Percentiles rank a stretch among this genome's conserved stretches.
These are phyloP conservation scores for Calephelis perditalis DNA, from an alignment of 2,888 invertebrate species.

Conservation along the genomic window DNA sequence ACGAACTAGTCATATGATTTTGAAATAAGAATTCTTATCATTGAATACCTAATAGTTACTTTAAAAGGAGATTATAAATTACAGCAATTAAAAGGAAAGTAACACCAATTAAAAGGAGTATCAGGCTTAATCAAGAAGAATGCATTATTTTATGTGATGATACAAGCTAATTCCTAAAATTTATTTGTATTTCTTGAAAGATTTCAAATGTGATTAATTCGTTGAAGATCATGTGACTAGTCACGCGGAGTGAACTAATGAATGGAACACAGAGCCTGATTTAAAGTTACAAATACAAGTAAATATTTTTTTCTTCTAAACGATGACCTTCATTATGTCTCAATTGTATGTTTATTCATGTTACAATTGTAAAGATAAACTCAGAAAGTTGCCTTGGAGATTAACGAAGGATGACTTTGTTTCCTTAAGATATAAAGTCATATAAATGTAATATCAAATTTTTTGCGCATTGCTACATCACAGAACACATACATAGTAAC, in stretches of 20 bases:
- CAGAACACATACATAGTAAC: too few relatives aligned
- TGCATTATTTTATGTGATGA: too few relatives aligned
- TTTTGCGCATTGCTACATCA: neutral
- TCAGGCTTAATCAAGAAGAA: too few relatives aligned
- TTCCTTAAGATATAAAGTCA: neutral
- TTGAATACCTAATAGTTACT: too few relatives aligned
- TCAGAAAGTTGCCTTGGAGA: slow-evolving; percentile 4
- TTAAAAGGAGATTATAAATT: too few relatives aligned
- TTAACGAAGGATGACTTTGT: neutral
- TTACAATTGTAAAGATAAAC: slow-evolving; percentile 8
- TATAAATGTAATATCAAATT: neutral
- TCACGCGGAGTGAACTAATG: slow-evolving; percentile 24
- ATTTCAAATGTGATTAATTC: slow-evolving; percentile 5
- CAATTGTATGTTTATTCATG: slow-evolving; percentile 6
- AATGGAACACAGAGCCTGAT: slow-evolving; percentile 5
- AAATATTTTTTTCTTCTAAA: slow-evolving; percentile 3
- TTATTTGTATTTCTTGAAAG: neutral
- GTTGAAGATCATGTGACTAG: slow-evolving; percentile 27
- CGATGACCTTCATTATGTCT: slow-evolving; percentile 1
- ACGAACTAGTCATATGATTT: too few relatives aligned
- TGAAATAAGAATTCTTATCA: too few relatives aligned
- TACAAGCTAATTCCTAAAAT: too few relatives aligned
- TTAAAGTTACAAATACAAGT: slow-evolving; percentile 1
- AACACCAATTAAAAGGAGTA: too few relatives aligned
- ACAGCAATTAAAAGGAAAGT: too few relatives aligned